Conservation (phyloP, 2,797 vertebrate genomes). For the Uromys caudimaculatus region DNA sequence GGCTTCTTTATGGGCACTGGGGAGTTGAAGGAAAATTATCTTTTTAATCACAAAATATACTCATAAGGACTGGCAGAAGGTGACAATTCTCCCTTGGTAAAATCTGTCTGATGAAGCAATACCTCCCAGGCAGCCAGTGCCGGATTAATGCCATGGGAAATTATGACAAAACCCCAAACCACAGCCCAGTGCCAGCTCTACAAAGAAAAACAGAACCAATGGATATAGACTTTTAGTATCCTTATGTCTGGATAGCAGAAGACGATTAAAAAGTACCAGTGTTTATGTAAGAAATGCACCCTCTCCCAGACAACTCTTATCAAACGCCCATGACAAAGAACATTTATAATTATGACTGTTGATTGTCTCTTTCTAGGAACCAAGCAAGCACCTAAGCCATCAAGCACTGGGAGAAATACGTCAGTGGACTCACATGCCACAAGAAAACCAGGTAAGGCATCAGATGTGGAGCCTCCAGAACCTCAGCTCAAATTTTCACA, state of each 20-base stretch:
- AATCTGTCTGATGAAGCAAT: neutral
- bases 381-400: slow-evolving; percentile 71
- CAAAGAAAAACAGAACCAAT: slow-evolving; percentile 2
- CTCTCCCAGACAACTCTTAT: neutral
- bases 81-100: neutral
- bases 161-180: neutral
- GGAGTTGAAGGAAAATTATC: neutral
- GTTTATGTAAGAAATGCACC: neutral
- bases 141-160: neutral
- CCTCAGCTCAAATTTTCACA: neutral
- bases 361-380: slow-evolving; percentile 78
- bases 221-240: slow-evolving; percentile 10
- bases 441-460: slow-evolving; percentile 80
- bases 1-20: neutral
- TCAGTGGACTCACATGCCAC: slow-evolving; percentile 77
- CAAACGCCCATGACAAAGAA: neutral
- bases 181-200: neutral
- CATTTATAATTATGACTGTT: neutral
- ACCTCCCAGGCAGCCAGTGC: neutral
- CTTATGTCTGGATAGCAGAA: neutral
- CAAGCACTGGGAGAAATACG: slow-evolving; percentile 72
- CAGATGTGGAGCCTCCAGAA: neutral
- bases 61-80: neutral
- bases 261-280: neutral
- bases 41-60: slow-evolving; percentile 50